Evolutionary conservation across 2,113 vertebrate genomes (phyloP).

Genomic region (Gorsachius goisagi): DNA sequence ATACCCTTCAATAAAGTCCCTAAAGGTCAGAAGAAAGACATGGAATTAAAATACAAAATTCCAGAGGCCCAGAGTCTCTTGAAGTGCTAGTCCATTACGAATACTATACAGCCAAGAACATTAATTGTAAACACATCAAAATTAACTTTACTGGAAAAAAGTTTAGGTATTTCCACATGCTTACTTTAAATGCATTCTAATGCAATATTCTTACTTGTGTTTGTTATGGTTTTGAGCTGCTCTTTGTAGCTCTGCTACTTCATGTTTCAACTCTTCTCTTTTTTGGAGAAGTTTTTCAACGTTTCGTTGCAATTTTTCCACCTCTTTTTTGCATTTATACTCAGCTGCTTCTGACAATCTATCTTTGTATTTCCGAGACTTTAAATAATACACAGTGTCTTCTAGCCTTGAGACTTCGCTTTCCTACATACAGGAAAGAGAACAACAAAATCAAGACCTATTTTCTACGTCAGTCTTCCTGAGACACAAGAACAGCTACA

Average conservation of each 20-base stretch:
- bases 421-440: slow-evolving; percentile 59
- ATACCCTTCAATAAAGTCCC: slow-evolving; percentile 70
- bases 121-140: background rate
- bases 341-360: slow-evolving; percentile 19
- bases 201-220: slow-evolving; percentile 64
- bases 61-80: background rate
- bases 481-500: background rate
- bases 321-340: slow-evolving; percentile 24
- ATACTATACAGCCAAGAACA: background rate
- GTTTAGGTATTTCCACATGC: background rate
- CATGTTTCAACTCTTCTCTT: slow-evolving; percentile 70
- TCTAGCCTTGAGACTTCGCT: slow-evolving; percentile 74
- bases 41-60: background rate
- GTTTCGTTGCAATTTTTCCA: slow-evolving; percentile 42
- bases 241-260: slow-evolving; percentile 72
- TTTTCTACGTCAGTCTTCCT: background rate
- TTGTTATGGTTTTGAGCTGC: slow-evolving; percentile 52
- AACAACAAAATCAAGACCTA: background rate
- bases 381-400: slow-evolving; percentile 70
- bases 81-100: background rate
- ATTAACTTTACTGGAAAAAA: background rate
- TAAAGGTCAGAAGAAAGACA: slow-evolving; percentile 1
- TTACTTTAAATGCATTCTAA: background rate
- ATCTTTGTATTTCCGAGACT: slow-evolving; percentile 47
- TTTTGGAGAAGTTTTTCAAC: slow-evolving; percentile 69